phyloP scores from a whole-genome alignment of 2,113 vertebrate genomes.

The Heloderma charlesbogerti region DNA sequence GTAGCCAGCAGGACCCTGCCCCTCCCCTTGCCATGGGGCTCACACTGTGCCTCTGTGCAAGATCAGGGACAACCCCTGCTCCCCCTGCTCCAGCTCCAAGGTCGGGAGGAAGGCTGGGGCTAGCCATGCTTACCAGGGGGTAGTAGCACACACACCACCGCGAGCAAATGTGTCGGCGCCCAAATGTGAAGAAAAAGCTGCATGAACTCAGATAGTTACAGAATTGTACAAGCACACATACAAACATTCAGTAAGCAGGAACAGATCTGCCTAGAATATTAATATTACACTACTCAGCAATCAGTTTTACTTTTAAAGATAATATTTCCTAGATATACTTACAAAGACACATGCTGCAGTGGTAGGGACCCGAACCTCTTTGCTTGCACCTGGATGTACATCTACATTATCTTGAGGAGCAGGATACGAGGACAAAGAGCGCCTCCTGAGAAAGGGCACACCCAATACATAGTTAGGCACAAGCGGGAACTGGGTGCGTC shows the following conservation, averaged over 20 bases:
- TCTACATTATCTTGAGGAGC: conserved; percentile 83
- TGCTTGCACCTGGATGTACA: conserved; percentile 77
- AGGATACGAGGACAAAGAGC: conserved; percentile 85
- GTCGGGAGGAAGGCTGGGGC: background rate
- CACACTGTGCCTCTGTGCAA: background rate
- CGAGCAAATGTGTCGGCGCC: background rate
- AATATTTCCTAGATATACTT: conserved; percentile 72
- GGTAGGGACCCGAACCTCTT: conserved; percentile 91
- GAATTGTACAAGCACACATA: background rate
- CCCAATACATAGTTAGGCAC: conserved; percentile 35
- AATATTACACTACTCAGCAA: background rate
- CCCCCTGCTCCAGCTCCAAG: no score
- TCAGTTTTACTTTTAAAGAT: background rate
- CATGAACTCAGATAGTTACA: background rate
- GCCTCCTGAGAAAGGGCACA: conserved; percentile 81
- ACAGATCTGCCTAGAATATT: background rate
- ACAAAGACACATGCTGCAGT: conserved; percentile 90
- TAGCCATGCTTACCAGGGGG: no score
- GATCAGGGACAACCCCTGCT: background rate
- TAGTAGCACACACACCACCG: background rate
- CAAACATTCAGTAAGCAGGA: background rate
- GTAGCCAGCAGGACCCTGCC: background rate
- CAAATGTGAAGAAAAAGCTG: background rate
- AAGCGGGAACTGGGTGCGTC: background rate
- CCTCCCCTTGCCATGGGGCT: background rate